Conservation (phyloP, 2,797 vertebrate species). For the Eptatretus atami region DNA sequence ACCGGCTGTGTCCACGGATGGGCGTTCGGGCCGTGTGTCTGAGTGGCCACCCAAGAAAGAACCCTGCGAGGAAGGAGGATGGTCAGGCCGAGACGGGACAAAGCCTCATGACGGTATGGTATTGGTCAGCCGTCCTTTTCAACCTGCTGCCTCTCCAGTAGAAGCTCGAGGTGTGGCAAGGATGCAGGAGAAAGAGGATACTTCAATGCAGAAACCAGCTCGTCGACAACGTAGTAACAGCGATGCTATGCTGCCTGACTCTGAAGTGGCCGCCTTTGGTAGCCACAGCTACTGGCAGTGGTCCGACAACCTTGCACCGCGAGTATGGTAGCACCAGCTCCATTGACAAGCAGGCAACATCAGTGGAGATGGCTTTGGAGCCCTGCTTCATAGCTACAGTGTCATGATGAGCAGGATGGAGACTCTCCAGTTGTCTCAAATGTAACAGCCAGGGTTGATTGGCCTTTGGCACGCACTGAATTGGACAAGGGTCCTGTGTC, state of each 20-base stretch:
- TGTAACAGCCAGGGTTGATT: constrained; percentile 33
- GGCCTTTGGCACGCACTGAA: constrained; percentile 32
- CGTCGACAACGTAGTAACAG: constrained; percentile 67
- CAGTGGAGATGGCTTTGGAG: constrained; percentile 61
- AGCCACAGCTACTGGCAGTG: constrained; percentile 46
- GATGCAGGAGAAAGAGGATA: constrained; percentile 81
- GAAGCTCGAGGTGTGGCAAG: constrained; percentile 39
- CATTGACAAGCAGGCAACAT: constrained; percentile 53
- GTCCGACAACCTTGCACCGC: constrained; percentile 41
- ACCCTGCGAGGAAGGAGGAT: constrained; percentile 25
- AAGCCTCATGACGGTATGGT: constrained; percentile 31
- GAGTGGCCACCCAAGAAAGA: constrained; percentile 89
- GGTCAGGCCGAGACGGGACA: constrained; percentile 32
- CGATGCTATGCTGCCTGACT: constrained; percentile 69
- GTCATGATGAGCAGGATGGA: constrained; percentile 39
- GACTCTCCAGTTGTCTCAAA: constrained; percentile 36
- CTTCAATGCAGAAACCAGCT: constrained; percentile 11
- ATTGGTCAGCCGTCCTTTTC: constrained; percentile 36
- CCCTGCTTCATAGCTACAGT: constrained; percentile 57
- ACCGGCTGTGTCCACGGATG: constrained; percentile 76
- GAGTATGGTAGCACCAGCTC: constrained; percentile 91
- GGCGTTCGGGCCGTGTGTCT: constrained; percentile 76
- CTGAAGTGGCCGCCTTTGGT: constrained; percentile 80
- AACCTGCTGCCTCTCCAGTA: constrained; percentile 34
- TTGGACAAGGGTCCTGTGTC: constrained; percentile 22